Base-by-base conservation (phyloP, 2,888 invertebrate genomes). In the Archips crataeganus region DNA sequence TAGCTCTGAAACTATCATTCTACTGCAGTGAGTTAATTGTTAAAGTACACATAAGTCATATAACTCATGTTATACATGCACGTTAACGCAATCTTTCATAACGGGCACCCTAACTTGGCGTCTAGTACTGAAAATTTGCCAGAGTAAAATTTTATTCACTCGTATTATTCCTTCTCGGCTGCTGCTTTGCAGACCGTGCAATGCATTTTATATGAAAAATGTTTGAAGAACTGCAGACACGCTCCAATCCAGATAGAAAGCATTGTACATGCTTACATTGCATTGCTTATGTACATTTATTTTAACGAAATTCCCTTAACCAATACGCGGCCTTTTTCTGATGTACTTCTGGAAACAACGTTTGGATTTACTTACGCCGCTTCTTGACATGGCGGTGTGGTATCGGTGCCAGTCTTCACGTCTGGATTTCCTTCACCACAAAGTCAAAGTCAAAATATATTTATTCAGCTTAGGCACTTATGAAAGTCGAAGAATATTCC, bases 91-190 rank as follows among this genome's bases (percentile, higher is more conserved):
- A 57, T 57, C 11, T 32, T 57, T 54, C 23, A 54, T 54, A 54
- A 34, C 23, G 13, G 34, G 23, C 9, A 64, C 34, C 47, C 6
- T 64, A 45, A 49, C 15, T 9, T 2, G 15, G 8, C 2, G 2
- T 6, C 23, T 4, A 23, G 45, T 6, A 9, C 5, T 23, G 32
- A 57, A 54, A 54, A 54, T 15, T 23, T 23, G n/a, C 45, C 23
- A 42, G 57, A 57, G 15, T 45, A 34, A 57, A 67, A 57, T 67
- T 67, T 23, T 67, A 67, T 59, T 23, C 66, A 59, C 67, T 67
- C 57, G 42, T 23, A 67, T 39, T 66, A 15, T 39, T 39, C 34
- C 47, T 64, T 34, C 47, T 9, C 23, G 34, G 34, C 23, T 32
- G 23, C 64, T 54, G 23, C 66, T 67, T 59, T 67, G 42, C 57